phyloP scores from a whole-genome alignment of 2,888 invertebrate genomes.

The Anagyrus pseudococci region DNA sequence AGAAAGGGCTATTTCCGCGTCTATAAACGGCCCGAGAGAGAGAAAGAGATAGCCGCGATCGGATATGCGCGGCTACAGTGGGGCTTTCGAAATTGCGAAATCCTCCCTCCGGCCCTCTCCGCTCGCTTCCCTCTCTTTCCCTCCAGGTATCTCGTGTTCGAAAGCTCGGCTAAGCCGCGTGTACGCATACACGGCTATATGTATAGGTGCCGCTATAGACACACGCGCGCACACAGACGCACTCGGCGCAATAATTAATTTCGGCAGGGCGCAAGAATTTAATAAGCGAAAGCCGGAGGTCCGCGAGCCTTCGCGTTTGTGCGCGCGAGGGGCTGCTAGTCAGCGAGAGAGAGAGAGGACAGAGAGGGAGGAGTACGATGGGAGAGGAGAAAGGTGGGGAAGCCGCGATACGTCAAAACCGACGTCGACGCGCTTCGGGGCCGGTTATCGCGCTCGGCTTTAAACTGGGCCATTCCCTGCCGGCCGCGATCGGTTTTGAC shows the following conservation, averaged over 20 bases:
- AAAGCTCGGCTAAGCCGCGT: no score
- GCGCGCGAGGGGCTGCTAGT: not conserved
- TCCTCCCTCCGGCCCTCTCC: not conserved
- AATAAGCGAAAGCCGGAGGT: constrained; percentile 29
- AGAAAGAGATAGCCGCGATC: no score
- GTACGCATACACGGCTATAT: no score
- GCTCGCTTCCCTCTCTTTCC: no score
- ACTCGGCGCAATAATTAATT: constrained; percentile 37
- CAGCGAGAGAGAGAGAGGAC: not conserved
- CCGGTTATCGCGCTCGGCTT: constrained; percentile 14
- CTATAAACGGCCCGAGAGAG: no score
- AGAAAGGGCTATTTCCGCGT: no score
- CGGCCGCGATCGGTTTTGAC: constrained; percentile 28
- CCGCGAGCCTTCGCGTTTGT: not conserved
- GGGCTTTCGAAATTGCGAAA: constrained; percentile 11
- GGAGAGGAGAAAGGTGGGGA: no score
- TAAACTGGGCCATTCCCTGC: constrained; percentile 26
- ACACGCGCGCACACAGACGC: not conserved
- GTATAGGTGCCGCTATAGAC: no score
- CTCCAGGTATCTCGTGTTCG: no score
- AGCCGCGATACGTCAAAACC: constrained; percentile 30
- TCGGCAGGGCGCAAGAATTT: constrained; percentile 36
- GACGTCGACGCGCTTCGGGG: constrained; percentile 7
- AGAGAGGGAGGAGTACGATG: not conserved
- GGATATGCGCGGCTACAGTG: no score